Conservation (phyloP, 2,113 vertebrate genomes). For the Stictonetta naevosa region DNA sequence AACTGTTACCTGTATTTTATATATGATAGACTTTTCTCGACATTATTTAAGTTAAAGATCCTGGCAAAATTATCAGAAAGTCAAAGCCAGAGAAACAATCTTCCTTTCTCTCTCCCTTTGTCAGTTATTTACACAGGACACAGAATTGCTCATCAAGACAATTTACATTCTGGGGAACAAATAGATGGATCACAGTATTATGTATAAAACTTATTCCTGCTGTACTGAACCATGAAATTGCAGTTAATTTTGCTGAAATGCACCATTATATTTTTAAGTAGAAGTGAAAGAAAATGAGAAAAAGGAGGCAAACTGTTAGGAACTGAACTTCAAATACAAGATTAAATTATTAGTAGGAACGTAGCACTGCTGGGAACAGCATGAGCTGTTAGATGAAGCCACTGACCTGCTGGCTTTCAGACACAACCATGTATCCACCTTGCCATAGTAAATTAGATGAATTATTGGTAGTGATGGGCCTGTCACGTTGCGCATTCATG, state of each 20-base stretch:
- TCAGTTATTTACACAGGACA: constrained; percentile 25
- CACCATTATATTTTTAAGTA: constrained; percentile 44
- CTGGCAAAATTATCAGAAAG: neutral
- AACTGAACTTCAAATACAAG: constrained; percentile 29
- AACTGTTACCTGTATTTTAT: neutral
- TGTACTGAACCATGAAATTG: constrained; percentile 63
- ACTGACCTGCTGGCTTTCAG: constrained; percentile 52
- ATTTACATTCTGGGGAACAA: constrained; percentile 34
- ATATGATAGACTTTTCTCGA: neutral
- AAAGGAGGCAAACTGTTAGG: constrained; percentile 33
- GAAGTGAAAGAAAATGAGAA: constrained; percentile 47
- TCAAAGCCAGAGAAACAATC: neutral
- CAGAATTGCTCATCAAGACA: constrained; percentile 36
- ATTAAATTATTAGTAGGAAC: constrained; percentile 58
- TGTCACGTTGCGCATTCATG: constrained; percentile 41
- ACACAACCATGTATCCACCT: neutral
- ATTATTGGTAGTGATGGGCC: constrained; percentile 26
- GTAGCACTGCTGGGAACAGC: constrained; percentile 36
- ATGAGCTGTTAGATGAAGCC: constrained; percentile 32
- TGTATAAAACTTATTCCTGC: constrained; percentile 46
- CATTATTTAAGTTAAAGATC: neutral
- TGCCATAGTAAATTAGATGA: constrained; percentile 37
- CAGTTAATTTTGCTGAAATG: constrained; percentile 68
- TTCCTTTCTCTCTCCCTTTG: neutral
- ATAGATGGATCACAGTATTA: constrained; percentile 29